These are phyloP conservation scores for Naso thynnoides DNA, from an alignment of 2,797 vertebrate genomes.

Conservation along the genomic window DNA sequence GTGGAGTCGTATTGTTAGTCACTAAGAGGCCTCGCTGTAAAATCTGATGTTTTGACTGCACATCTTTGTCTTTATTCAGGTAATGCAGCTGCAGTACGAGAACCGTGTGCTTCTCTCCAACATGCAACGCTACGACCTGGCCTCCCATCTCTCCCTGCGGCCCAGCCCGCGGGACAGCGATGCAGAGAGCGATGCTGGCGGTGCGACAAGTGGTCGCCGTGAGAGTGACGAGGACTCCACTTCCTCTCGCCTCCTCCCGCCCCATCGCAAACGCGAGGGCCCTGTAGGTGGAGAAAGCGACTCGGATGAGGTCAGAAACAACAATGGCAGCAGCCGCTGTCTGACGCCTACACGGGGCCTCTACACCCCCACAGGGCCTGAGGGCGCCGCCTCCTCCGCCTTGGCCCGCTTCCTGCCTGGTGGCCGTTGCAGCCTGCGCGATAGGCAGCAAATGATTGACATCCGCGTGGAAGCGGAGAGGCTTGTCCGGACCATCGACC, in stretches of 20 bases:
- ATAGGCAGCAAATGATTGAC: conserved; percentile 97
- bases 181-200: conserved; percentile 91
- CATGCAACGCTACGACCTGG: conserved; percentile 96
- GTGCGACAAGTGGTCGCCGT: conserved; percentile 79
- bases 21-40: too few relatives aligned
- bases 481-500: conserved; percentile 93
- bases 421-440: conserved; percentile 86
- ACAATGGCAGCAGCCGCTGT: conserved; percentile 84
- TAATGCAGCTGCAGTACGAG: conserved; percentile 98
- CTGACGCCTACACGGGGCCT: conserved; percentile 90
- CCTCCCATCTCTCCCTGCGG: conserved; percentile 92
- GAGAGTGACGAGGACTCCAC: conserved; percentile 93
- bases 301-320: conserved; percentile 92
- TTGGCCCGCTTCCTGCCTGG: conserved; percentile 84
- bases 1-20: too few relatives aligned
- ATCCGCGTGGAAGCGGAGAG: conserved; percentile 95
- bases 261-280: conserved; percentile 95
- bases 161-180: conserved; percentile 92
- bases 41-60: not conserved
- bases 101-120: conserved; percentile 96
- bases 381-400: conserved; percentile 71
- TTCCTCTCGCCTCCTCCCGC: conserved; percentile 85
- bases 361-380: conserved; percentile 82
- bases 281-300: conserved; percentile 96
- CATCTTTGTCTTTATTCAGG: conserved; percentile 52